Evolutionary conservation across 2,888 invertebrate genomes (phyloP), one percentile per base, ranked within the genome.

Genomic region (Exephanes ischioxanthus): DNA sequence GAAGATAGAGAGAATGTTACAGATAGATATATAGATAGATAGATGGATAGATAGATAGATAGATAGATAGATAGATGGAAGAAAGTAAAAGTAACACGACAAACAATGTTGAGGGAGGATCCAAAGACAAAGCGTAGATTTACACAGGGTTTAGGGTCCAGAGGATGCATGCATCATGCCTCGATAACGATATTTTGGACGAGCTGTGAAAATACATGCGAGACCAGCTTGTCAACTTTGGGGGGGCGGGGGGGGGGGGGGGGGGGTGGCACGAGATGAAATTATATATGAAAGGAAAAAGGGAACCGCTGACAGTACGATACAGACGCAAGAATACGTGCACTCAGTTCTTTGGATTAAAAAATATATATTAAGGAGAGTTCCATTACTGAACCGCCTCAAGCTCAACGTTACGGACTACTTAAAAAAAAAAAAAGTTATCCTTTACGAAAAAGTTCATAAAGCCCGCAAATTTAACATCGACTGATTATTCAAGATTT

Each of bases 1-100:
- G 79, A 83, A 75, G 63, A 83, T 33, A 75, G 70, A 76, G 63
- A 70, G 5, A 68, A 71, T 33, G 61, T 61, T 61, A 53, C 11
- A 84, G 41, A n/a, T 16, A 84, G 41, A 63, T 19, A 66, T 48
- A 72, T 67, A 70, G 9, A 55, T 11, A 30, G 37, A 19, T n/a
- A 55, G 30, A 53, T 22, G 71, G 68, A n/a, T 11, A 84, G 41
- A 63, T 19, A 71, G 70, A 71, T 67, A 70, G 9, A 55, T 11
- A 30, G 37, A 19, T n/a, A 66, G 30, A 53, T 22, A 80, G 30
- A n/a, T 16, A 84, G 41, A 75, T 19, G 48, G 41, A 30, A 30
- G 19, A 48, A 22, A 14, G 41, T 26, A 26, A 71, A 61, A 76
- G 48, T 80, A 55, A 63, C 73, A 79, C 66, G 61, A 55, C 68